Conservation (phyloP, 1,140 invertebrate genomes). For the Plectrocnemia conspersa region DNA sequence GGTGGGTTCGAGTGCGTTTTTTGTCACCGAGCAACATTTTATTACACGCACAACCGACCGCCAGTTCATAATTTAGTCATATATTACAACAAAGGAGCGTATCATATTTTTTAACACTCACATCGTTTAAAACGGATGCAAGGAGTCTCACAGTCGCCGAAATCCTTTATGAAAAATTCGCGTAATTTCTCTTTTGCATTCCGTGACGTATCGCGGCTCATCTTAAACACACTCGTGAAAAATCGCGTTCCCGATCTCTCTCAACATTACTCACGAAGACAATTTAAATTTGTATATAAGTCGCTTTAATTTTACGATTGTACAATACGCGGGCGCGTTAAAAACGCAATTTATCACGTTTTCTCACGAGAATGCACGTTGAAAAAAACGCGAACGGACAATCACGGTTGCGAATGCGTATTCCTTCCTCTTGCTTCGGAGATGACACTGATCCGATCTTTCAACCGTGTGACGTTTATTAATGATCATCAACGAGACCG, state of each 20-base stretch:
- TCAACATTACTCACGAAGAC: too few species aligned
- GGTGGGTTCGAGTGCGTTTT: constrained; percentile 28
- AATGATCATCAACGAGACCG: constrained; percentile 23
- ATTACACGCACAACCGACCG: constrained; percentile 16
- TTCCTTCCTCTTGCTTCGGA: constrained; percentile 18
- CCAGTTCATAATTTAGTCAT: constrained; percentile 33
- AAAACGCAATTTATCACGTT: too few species aligned
- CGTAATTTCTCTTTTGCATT: too few species aligned
- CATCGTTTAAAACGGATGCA: constrained; percentile 21
- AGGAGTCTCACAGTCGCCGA: too few species aligned
- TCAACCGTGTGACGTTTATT: constrained; percentile 24
- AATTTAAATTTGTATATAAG: too few species aligned
- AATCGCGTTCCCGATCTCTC: too few species aligned
- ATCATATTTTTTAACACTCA: constrained; percentile 11
- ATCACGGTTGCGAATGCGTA: constrained; percentile 29
- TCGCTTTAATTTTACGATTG: too few species aligned
- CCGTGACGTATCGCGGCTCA: too few species aligned
- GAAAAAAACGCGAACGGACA: constrained; percentile 12
- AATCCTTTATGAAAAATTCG: too few species aligned
- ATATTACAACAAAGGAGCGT: constrained; percentile 26
- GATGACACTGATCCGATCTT: constrained; percentile 29
- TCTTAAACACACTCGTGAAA: too few species aligned
- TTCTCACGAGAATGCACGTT: too few species aligned
- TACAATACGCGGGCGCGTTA: too few species aligned
- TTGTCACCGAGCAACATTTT: constrained; percentile 4